These are phyloP conservation scores for Rhegmatorhina hoffmannsi DNA, from an alignment of 2,113 vertebrate species.

Conservation along the genomic window DNA sequence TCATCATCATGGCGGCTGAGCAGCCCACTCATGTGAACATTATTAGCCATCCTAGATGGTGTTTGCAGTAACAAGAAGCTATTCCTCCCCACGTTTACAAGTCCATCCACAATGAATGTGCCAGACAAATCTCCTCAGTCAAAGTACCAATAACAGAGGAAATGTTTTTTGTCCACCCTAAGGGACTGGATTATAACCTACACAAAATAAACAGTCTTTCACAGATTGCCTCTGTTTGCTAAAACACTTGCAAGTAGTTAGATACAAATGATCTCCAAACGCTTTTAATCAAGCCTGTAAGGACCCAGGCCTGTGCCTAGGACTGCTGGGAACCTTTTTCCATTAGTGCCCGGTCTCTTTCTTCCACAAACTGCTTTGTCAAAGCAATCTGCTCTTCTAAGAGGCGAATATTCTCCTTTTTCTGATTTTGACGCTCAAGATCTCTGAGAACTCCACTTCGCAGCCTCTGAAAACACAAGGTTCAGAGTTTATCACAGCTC, in stretches of 20 bases:
- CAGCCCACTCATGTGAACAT: constrained; percentile 77
- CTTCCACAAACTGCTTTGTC: constrained; percentile 81
- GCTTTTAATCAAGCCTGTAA: not conserved
- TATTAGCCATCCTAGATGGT: constrained; percentile 82
- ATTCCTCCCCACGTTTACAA: not conserved
- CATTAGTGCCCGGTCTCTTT: constrained; percentile 67
- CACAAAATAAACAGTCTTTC: not conserved
- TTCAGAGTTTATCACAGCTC: not conserved
- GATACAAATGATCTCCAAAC: not conserved
- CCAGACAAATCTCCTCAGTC: not conserved
- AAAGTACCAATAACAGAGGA: not conserved
- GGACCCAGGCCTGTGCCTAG: constrained; percentile 2
- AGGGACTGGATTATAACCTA: not conserved
- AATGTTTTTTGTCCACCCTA: not conserved
- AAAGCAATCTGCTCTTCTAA: constrained; percentile 87
- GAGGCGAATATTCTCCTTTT: constrained; percentile 85
- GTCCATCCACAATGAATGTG: not conserved
- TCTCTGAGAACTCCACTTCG: constrained; percentile 88
- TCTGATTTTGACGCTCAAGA: constrained; percentile 85
- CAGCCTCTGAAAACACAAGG: constrained; percentile 83
- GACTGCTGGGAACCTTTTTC: constrained; percentile 59
- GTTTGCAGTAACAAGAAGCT: not conserved
- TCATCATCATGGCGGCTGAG: constrained; percentile 83
- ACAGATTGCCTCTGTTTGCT: not conserved
- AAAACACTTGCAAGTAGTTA: not conserved